Evolutionary conservation across 2,888 invertebrate genomes (phyloP).

Genomic region (Amaurobius ferox): DNA sequence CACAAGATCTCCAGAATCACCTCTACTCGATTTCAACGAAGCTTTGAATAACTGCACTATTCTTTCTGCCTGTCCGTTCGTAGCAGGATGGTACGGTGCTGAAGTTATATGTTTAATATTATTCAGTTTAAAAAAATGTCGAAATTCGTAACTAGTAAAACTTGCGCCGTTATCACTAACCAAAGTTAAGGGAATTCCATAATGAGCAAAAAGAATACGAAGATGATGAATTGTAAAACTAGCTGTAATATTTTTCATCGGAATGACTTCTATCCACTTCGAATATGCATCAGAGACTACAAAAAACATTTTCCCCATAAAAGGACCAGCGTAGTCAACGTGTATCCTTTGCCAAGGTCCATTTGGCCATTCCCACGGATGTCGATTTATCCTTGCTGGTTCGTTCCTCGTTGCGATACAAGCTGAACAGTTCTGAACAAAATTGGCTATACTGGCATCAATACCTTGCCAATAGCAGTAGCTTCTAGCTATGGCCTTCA

Average conservation of each 20-base stretch:
- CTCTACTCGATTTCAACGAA: too few relatives aligned
- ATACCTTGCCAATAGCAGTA: slow-evolving; percentile 55
- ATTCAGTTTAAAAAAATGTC: too few relatives aligned
- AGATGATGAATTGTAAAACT: too few relatives aligned
- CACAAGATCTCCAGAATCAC: too few relatives aligned
- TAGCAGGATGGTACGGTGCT: too few relatives aligned
- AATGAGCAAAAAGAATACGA: too few relatives aligned
- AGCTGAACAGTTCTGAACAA: slow-evolving; percentile 51
- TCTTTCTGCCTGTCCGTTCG: too few relatives aligned
- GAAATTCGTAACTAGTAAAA: too few relatives aligned
- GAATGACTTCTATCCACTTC: slow-evolving; percentile 56
- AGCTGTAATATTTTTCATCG: slow-evolving; percentile 35
- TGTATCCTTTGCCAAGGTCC: slow-evolving; percentile 46
- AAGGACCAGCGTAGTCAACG: slow-evolving; percentile 55
- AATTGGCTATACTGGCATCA: slow-evolving; percentile 44
- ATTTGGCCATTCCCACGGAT: slow-evolving; percentile 35
- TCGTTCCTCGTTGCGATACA: slow-evolving; percentile 45
- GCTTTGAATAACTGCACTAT: too few relatives aligned
- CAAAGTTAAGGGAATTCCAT: too few relatives aligned
- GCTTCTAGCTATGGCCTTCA: slow-evolving; percentile 51
- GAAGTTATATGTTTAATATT: too few relatives aligned
- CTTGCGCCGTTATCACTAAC: too few relatives aligned
- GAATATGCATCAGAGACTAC: slow-evolving; percentile 49
- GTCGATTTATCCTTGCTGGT: slow-evolving; percentile 45
- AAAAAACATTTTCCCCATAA: slow-evolving; percentile 51